Evolutionary conservation across 2,888 invertebrate genomes (phyloP), one percentile per base, ranked within the genome.

Genomic region (Ormyrus labotus): DNA sequence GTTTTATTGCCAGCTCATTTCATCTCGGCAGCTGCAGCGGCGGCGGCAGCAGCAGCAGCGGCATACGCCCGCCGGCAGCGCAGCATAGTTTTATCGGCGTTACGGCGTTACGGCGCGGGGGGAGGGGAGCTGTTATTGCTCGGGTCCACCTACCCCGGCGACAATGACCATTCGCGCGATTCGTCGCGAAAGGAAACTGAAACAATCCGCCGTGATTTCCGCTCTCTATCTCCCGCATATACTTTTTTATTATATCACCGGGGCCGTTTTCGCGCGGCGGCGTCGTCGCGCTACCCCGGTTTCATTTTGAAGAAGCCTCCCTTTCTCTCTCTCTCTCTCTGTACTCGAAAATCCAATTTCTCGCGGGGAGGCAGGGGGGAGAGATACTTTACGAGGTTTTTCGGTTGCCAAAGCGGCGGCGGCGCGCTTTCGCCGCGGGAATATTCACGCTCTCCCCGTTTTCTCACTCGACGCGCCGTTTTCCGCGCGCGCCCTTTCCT

Each of bases 1-100:
- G 85, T 87, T 89, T 89, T 89, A 89, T 86, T 86, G 86, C 84
- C 87, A 82, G 84, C 86, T 88, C 88, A 84, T 89, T 89, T 89
- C 88, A 88, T 89, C 86, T 87, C 86, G 81, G 68, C 81, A 78
- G 76, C 48, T 2, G 70, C 51, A 10, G 50, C 53, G 57, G 57
- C 48, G 47, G 58, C 68, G 10, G 64, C 83, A 84, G 57, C 48
- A 45, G 58, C 68, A 10, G 64, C 83, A 84, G 51, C 63, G 71
- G 57, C 74, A 19, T 19, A 19, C 19, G 19, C 19, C 2, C 19
- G 19, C 19, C 19, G 19, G 19, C 19, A 74, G 19, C 81, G 19
- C 81, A 78, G 81, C 84, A 80, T 55, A 86, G 85, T 86, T 87
- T 87, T 88, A 88, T 88, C 84, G 86, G 83, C 81, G 84, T 86